phyloP scores from a whole-genome alignment of 2,113 vertebrate species.

The Camarhynchus parvulus region DNA sequence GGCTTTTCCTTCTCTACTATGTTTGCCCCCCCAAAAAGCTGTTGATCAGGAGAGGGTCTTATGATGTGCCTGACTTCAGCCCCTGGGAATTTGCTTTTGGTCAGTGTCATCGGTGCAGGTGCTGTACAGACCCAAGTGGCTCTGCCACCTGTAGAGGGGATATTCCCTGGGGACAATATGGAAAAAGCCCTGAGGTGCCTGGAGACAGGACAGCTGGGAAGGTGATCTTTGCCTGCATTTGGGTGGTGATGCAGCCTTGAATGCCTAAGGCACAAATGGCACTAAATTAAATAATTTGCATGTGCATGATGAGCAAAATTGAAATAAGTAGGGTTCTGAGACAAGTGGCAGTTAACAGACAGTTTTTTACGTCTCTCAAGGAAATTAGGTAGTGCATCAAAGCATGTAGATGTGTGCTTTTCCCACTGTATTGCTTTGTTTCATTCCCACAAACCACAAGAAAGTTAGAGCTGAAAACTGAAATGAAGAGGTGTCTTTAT shows the following conservation, averaged over 20 bases:
- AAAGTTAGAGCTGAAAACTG: constrained; percentile 2
- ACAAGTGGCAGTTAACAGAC: background rate
- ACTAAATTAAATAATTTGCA: background rate
- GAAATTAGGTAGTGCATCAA: background rate
- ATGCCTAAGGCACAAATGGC: background rate
- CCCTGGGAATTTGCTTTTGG: background rate
- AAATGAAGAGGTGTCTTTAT: constrained; percentile 7
- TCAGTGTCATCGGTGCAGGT: fast-evolving
- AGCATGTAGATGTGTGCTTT: background rate
- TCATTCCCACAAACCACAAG: background rate
- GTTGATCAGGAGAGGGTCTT: background rate
- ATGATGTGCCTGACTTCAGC: background rate
- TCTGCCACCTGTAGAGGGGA: background rate
- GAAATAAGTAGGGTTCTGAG: background rate
- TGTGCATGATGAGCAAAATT: background rate
- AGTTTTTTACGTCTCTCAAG: background rate
- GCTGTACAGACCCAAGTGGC: background rate
- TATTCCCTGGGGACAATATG: background rate
- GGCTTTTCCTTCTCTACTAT: background rate
- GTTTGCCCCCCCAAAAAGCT: background rate
- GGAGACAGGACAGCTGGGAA: background rate
- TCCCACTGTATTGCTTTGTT: background rate
- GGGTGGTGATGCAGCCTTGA: background rate
- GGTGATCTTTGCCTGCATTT: background rate
- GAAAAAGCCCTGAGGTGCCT: background rate